Evolutionary conservation across 1,140 invertebrate species (phyloP), one percentile per base, ranked within the genome.

Genomic region (Andricus grossulariae): DNA sequence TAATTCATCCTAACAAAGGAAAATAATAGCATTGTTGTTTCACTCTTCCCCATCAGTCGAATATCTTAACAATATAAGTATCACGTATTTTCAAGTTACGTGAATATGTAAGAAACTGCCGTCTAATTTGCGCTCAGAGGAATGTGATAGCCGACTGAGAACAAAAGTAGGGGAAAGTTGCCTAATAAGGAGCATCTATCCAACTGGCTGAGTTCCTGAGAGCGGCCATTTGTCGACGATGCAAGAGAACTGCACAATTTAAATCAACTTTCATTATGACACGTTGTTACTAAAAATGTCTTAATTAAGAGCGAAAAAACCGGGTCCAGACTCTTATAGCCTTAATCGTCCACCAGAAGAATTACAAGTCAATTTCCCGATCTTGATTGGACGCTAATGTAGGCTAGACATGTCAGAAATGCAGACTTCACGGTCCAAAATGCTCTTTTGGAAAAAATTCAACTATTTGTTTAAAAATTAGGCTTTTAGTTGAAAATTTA

Each of bases 91-190:
- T 32, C 32, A 45, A 45, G 12, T 60, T 39, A 32, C 57, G 39
- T 60, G 57, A 60, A 60, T 60, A 60, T 60, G 21, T 60, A 60
- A 60, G 57, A 60, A 60, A 60, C 57, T 60, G 32, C 21, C 32
- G 25, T 60, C 57, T 60, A 60, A 60, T 60, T 60, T 60, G 21
- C 32, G 57, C 57, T 60, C 57, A 19, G 32, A 60, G 57, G 57
- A 60, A 60, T 60, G 57, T 39, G 57, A 60, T 60, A 60, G 25
- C 57, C 25, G 21, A 32, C 21, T 13, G 21, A 32, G 57, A 32
- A 60, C 57, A 60, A 60, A 60, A 60, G 57, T 60, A 60, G 57
- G 57, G 57, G 57, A 60, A 60, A 60, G 57, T 60, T 39, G 25
- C 57, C 57, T 60, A 60, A 60, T 60, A 60, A 60, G 57, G 57